These are phyloP conservation scores for Spialia ferax DNA, from an alignment of 2,888 invertebrate species.

Conservation along the genomic window DNA sequence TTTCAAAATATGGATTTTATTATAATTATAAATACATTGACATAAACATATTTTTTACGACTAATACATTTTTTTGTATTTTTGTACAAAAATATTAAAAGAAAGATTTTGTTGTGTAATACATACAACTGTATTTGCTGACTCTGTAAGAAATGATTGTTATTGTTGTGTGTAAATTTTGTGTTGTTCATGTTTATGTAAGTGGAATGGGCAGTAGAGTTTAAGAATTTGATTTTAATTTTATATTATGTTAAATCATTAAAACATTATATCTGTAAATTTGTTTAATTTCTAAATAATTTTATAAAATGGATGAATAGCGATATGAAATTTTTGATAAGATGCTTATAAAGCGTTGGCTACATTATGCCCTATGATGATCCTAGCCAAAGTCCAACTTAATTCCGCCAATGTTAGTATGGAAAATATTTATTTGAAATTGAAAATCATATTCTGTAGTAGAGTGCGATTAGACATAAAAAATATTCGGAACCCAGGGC, in stretches of 20 bases:
- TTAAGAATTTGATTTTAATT: slow-evolving; percentile 47
- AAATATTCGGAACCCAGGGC: too few relatives aligned
- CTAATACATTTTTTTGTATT: neutral
- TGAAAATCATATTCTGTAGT: too few relatives aligned
- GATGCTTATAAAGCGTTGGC: too few relatives aligned
- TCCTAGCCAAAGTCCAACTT: too few relatives aligned
- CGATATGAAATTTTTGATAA: too few relatives aligned
- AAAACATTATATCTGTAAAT: slow-evolving; percentile 44
- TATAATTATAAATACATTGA: neutral
- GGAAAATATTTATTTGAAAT: too few relatives aligned
- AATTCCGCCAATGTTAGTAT: too few relatives aligned
- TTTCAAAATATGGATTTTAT: neutral
- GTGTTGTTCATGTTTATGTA: slow-evolving; percentile 50
- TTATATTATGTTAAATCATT: slow-evolving; percentile 40
- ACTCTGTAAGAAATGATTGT: slow-evolving; percentile 41
- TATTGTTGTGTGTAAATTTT: slow-evolving; percentile 50
- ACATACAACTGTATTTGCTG: neutral
- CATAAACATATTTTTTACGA: neutral
- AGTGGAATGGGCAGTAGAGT: slow-evolving; percentile 58
- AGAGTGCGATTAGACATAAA: too few relatives aligned
- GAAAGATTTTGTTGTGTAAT: neutral
- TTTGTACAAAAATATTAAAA: neutral
- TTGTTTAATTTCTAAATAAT: slow-evolving; percentile 18
- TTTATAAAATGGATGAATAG: too few relatives aligned
- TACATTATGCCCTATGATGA: too few relatives aligned